Conservation (phyloP, 2,888 invertebrate species). For the Eustalomyia histrio region DNA sequence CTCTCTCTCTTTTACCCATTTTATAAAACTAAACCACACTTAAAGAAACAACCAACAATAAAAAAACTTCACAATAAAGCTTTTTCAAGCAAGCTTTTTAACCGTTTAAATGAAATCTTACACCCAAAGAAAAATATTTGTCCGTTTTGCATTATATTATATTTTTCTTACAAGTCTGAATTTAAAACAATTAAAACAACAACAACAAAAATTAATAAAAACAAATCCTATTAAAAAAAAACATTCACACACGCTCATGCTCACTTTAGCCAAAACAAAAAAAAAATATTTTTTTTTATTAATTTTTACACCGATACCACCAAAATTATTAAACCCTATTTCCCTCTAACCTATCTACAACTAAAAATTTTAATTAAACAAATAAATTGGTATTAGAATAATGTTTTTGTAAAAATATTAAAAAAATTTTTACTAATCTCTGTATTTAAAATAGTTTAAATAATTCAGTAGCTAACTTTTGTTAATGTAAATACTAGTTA, state of each 20-base stretch:
- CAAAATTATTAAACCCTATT: constrained; percentile 50
- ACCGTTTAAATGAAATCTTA: constrained; percentile 41
- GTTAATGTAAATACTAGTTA: constrained; percentile 58
- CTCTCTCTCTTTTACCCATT: constrained; percentile 48
- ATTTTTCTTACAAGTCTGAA: constrained; percentile 49
- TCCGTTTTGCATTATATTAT: constrained; percentile 24
- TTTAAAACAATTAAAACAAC: constrained; percentile 56
- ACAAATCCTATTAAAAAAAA: constrained; percentile 71
- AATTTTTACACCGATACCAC: constrained; percentile 41
- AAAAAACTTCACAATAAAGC: constrained; percentile 38
- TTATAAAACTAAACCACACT: constrained; percentile 36
- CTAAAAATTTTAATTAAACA: constrained; percentile 33
- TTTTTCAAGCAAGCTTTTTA: constrained; percentile 38
- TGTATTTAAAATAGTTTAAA: constrained; percentile 21
- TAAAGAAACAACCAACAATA: constrained; percentile 34
- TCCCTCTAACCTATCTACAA: constrained; percentile 27
- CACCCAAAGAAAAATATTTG: constrained; percentile 41
- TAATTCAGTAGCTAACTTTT: constrained; percentile 54
- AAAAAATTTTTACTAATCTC: constrained; percentile 42
- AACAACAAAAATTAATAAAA: constrained; percentile 66
- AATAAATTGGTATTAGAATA: constrained; percentile 50
- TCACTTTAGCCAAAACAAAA: constrained; percentile 72
- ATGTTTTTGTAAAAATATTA: constrained; percentile 31
- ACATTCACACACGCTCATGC: constrained; percentile 81
- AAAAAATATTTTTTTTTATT: constrained; percentile 23